phyloP scores from a whole-genome alignment of 2,113 vertebrate genomes.

The Hemiscyllium ocellatum region DNA sequence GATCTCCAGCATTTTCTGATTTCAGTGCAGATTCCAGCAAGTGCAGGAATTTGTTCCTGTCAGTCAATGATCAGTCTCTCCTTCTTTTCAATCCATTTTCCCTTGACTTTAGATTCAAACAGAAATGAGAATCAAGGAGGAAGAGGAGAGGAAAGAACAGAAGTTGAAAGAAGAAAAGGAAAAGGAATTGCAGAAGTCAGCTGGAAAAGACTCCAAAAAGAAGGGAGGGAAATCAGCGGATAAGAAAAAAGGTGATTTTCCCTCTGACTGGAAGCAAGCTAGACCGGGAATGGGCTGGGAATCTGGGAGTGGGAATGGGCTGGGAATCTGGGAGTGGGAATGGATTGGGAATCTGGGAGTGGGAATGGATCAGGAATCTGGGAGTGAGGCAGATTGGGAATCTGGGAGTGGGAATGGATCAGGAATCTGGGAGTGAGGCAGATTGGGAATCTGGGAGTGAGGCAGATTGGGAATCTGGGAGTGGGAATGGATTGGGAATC shows the following conservation, averaged over 20 bases:
- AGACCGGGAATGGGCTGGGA: background rate
- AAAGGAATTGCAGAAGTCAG: conserved; percentile 43
- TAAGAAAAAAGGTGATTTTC: conserved; percentile 57
- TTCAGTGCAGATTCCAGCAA: too few species aligned
- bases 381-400: background rate
- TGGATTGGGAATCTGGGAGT: background rate
- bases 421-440: too few species aligned
- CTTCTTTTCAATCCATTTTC: background rate
- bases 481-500: too few species aligned
- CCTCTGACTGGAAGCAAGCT: background rate
- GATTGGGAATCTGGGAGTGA: background rate
- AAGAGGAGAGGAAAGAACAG: conserved; percentile 55
- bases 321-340: too few species aligned
- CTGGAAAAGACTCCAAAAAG: conserved; percentile 48
- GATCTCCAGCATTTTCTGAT: too few species aligned
- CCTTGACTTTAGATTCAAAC: conserved; percentile 50
- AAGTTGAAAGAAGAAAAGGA: conserved; percentile 49
- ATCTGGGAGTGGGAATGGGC: background rate
- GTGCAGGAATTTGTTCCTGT: too few species aligned
- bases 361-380: background rate
- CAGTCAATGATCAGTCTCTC: background rate
- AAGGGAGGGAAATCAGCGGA: conserved; percentile 42
- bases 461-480: background rate
- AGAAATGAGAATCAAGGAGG: conserved; percentile 54
- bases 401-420: too few species aligned